Evolutionary conservation across 1,140 invertebrate genomes (phyloP).

Genomic region (Dinoponera quadriceps): DNA sequence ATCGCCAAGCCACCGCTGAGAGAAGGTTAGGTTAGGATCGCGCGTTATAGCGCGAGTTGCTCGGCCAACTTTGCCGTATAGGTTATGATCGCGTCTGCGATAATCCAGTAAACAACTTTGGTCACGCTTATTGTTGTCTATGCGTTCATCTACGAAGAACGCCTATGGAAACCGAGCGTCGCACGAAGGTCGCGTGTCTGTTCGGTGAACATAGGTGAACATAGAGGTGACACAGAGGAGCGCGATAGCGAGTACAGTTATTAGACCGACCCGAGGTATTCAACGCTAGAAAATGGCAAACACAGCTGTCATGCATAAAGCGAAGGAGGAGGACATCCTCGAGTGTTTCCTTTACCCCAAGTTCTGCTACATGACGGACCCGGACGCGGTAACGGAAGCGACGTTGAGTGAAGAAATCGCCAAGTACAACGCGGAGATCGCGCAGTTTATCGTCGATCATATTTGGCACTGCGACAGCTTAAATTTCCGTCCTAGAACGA

Average conservation of each 20-base stretch:
- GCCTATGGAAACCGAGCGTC: conserved; percentile 1
- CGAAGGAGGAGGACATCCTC: conserved; percentile 88
- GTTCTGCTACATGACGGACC: conserved; percentile 80
- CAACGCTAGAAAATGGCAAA: conserved; percentile 64
- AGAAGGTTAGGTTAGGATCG: not conserved
- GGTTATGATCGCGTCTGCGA: conserved; percentile 40
- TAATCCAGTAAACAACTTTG: conserved; percentile 51
- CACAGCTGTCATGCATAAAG: conserved; percentile 69
- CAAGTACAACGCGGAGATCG: conserved; percentile 79
- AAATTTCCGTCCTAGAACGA: conserved; percentile 85
- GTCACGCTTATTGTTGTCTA: conserved; percentile 47
- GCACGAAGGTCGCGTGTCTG: not conserved
- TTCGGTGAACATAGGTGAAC: conserved; percentile 13
- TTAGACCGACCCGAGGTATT: not conserved
- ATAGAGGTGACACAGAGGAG: not conserved
- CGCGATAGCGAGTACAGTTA: not conserved
- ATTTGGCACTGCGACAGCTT: conserved; percentile 91
- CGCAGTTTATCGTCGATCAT: conserved; percentile 83
- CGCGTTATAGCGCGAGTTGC: conserved; percentile 23
- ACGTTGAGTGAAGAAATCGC: conserved; percentile 79
- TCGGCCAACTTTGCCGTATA: not conserved
- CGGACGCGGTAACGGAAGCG: conserved; percentile 78
- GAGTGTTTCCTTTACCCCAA: conserved; percentile 90
- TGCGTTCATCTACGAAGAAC: conserved; percentile 42
- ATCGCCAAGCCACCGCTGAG: not conserved